phyloP scores from a whole-genome alignment of 2,797 vertebrate genomes.

The Pristis pectinata region DNA sequence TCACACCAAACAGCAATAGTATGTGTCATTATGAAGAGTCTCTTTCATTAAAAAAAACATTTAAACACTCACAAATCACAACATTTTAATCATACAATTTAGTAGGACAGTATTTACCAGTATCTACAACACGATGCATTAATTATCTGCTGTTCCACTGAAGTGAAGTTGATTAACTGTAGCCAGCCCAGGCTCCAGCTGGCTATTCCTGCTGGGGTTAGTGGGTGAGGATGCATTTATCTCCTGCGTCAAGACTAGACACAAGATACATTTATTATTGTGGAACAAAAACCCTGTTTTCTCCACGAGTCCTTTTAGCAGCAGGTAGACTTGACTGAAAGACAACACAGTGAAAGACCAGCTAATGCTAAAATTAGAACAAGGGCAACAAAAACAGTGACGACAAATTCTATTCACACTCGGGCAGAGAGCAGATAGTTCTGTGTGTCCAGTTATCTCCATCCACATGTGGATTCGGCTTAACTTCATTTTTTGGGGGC shows the following conservation, averaged over 20 bases:
- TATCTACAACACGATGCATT: neutral
- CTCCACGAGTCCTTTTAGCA: neutral
- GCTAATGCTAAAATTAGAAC: neutral
- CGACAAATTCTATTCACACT: neutral
- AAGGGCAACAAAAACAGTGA: neutral
- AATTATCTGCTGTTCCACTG: neutral
- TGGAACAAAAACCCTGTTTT: neutral
- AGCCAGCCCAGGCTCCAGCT: neutral
- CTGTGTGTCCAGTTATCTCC: neutral
- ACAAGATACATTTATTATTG: slow-evolving; percentile 11
- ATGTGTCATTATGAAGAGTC: slow-evolving; percentile 36
- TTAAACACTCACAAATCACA: slow-evolving; percentile 11
- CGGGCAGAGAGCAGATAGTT: neutral
- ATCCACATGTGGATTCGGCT: neutral
- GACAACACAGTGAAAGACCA: neutral
- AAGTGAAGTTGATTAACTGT: neutral
- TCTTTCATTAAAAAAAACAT: slow-evolving; percentile 59
- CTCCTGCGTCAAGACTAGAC: neutral
- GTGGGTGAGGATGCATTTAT: neutral
- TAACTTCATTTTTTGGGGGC: no score
- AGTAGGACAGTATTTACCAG: neutral
- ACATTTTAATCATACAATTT: neutral
- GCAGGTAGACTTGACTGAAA: neutral
- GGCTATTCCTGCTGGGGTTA: neutral
- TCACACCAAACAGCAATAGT: neutral